Evolutionary conservation across 2,888 invertebrate species (phyloP).

Genomic region (Hypolimnas misippus): DNA sequence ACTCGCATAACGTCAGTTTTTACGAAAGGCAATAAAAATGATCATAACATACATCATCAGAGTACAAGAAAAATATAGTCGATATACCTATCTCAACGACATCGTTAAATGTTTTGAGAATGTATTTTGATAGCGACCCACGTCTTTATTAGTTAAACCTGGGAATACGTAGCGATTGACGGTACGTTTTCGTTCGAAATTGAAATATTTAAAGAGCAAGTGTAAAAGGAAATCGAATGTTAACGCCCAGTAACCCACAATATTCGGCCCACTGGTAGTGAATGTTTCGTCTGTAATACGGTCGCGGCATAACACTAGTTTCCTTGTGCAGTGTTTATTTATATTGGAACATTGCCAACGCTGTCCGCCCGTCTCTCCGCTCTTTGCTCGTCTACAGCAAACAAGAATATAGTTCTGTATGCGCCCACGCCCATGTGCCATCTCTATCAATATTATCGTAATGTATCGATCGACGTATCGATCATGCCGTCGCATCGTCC

Average conservation of each 20-base stretch:
- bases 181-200: neutral
- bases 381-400: slow-evolving; percentile 68
- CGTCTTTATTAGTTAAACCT: slow-evolving; percentile 29
- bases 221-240: slow-evolving; percentile 44
- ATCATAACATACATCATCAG: slow-evolving; percentile 31
- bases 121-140: slow-evolving; percentile 42
- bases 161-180: neutral
- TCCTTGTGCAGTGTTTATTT: slow-evolving; percentile 84
- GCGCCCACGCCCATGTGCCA: slow-evolving; percentile 66
- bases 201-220: slow-evolving; percentile 11
- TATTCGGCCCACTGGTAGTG: slow-evolving; percentile 80
- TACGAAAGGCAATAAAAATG: slow-evolving; percentile 31
- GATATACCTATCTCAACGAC: slow-evolving; percentile 38
- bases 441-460: slow-evolving; percentile 64
- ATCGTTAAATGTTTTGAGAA: slow-evolving; percentile 40
- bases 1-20: slow-evolving; percentile 25
- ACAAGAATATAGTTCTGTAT: slow-evolving; percentile 63
- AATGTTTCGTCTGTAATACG: slow-evolving; percentile 83
- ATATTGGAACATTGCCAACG: slow-evolving; percentile 77
- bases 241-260: slow-evolving; percentile 81
- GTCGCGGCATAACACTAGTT: slow-evolving; percentile 84
- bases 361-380: slow-evolving; percentile 73
- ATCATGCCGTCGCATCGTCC: slow-evolving; percentile 55
- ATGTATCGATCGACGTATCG: slow-evolving; percentile 65
- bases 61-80: slow-evolving; percentile 36